A percentile compares a stretch with the other conserved stretches of the same genome.
These are phyloP conservation scores for Eretmocerus hayati DNA, from an alignment of 2,888 invertebrate species.

Conservation along the genomic window DNA sequence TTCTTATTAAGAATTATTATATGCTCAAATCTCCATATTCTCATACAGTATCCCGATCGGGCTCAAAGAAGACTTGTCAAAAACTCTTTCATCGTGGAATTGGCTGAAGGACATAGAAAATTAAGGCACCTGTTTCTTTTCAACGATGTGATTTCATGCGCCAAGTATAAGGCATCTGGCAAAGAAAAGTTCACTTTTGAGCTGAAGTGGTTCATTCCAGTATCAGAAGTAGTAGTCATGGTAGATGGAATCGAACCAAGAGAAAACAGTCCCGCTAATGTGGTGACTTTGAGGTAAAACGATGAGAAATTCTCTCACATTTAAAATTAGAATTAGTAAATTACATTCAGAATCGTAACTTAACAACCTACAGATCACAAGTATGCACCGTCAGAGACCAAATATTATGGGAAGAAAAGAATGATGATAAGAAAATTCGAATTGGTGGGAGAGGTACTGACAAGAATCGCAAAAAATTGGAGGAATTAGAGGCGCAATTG, in stretches of 20 bases:
- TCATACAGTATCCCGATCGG: constrained; percentile 63
- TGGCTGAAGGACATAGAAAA: constrained; percentile 82
- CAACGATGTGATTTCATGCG: constrained; percentile 91
- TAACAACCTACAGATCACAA: constrained; percentile 61
- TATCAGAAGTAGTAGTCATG: constrained; percentile 72
- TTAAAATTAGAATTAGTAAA: constrained; percentile 4
- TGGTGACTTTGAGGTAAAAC: constrained; percentile 63
- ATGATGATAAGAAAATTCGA: constrained; percentile 54
- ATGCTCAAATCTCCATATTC: neutral
- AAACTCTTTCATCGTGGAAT: constrained; percentile 90
- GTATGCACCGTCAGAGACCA: constrained; percentile 82
- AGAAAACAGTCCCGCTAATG: constrained; percentile 74
- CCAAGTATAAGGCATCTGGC: constrained; percentile 85
- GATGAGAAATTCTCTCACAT: too few species aligned
- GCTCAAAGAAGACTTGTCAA: constrained; percentile 84
- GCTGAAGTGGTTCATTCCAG: constrained; percentile 87
- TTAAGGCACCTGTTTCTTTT: constrained; percentile 88
- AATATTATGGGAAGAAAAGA: constrained; percentile 70
- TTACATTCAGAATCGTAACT: constrained; percentile 1
- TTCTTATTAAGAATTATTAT: neutral
- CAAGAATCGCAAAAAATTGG: constrained; percentile 82
- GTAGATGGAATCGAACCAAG: constrained; percentile 64
- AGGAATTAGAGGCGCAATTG: constrained; percentile 83
- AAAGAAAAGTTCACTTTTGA: constrained; percentile 87
- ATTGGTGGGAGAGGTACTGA: constrained; percentile 62